phyloP scores from a whole-genome alignment of 2,113 vertebrate genomes.

The Rynchops niger region DNA sequence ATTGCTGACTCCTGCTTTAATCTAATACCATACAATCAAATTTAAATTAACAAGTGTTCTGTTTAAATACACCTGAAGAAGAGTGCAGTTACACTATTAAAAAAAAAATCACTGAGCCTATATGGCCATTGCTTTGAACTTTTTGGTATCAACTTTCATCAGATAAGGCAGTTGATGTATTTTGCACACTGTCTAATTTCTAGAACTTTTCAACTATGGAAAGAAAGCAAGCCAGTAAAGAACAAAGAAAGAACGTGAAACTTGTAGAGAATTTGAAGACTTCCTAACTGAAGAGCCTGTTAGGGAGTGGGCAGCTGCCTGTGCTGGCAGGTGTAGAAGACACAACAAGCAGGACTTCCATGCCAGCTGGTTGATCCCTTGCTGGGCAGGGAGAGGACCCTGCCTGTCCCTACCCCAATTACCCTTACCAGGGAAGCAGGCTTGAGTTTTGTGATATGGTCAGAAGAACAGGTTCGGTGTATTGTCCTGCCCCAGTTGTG shows the following conservation, averaged over 20 bases:
- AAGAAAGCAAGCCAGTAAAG: neutral
- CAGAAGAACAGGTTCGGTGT: neutral
- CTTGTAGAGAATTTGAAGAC: neutral
- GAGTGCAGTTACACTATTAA: neutral
- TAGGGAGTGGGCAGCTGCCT: neutral
- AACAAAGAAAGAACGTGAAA: neutral
- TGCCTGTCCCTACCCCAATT: neutral
- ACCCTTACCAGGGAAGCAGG: neutral
- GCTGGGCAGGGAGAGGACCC: neutral
- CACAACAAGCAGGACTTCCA: neutral
- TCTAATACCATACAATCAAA: neutral
- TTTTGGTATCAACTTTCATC: neutral
- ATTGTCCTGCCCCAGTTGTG: neutral
- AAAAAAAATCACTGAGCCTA: neutral
- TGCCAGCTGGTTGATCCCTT: neutral
- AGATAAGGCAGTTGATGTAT: neutral
- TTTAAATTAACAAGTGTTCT: neutral
- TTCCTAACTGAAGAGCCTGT: neutral
- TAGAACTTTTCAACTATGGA: neutral
- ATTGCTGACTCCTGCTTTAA: neutral
- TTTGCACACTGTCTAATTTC: neutral
- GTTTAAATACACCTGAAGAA: neutral
- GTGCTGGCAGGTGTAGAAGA: neutral
- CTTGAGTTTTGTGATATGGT: neutral
- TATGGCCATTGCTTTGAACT: neutral